Base-by-base conservation (phyloP, 2,113 vertebrate species). In the Anseranas semipalmata region DNA sequence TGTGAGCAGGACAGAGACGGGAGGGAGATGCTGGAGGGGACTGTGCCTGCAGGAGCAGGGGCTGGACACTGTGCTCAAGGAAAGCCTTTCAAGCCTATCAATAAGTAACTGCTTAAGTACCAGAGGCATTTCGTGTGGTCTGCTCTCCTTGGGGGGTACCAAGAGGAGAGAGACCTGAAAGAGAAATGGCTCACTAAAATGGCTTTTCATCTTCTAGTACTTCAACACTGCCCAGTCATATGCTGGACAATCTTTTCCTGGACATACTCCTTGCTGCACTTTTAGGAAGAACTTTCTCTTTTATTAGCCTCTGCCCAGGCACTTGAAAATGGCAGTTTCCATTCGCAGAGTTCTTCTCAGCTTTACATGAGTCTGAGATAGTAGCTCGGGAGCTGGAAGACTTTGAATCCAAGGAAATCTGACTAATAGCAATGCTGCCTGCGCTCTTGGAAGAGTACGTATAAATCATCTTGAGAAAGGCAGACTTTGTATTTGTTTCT, bases 401-500 rank as follows among this genome's bases (percentile, higher is more conserved):
- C 22, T 92, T 90, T 12, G 97, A 96, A 50, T 94, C 96, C 90
- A 97, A 65, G 39, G 98, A 98, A 77, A 78, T 32, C 35, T 94
- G 98, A 79, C 97, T 98, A 22, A 98, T n/a, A 18, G 97, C 91
- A 56, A 98, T 77, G 3, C 78, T 97, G 79, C 95, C 72, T 11
- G 96, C 98, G 3, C 94, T 97, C 92, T 97, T 99, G 59, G 95
- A 98, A 15, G 98, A 98, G 30, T 99, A 99, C 2, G 97, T 98
- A 37, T 98, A 99, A 68, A 99, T 86, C 71, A 97, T 98, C 91
- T 98, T 97, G 37, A 98, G 97, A 93, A 99, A 99, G 63, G 98
- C 99, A 30, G 97, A 98, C 90, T 97, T 98, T 48, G 99, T 99
- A 86, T 99, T 99, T 80, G 98, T 95, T 33, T 98, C 97, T 95